Percentiles rank a stretch among this genome's conserved stretches.
phyloP scores from a whole-genome alignment of 2,888 invertebrate genomes.

The Choreutis nemorana region DNA sequence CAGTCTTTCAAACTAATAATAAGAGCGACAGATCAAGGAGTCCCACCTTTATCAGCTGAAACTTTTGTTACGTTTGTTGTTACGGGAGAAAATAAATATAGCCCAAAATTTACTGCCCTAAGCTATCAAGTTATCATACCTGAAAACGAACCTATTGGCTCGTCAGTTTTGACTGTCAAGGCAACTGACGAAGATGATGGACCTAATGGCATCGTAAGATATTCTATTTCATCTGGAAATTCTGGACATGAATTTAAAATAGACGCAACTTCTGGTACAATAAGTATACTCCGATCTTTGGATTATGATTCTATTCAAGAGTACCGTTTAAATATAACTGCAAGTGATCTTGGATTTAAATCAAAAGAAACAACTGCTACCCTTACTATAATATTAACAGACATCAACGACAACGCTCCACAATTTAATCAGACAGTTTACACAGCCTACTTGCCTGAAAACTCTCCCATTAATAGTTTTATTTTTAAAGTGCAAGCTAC shows the following conservation, averaged over 20 bases:
- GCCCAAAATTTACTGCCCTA: constrained; percentile 83
- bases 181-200: constrained; percentile 88
- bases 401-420: constrained; percentile 94
- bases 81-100: constrained; percentile 83
- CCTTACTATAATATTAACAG: constrained; percentile 85
- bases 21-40: constrained; percentile 85
- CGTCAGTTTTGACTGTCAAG: constrained; percentile 82
- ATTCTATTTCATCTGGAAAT: constrained; percentile 85
- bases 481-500: constrained; percentile 79
- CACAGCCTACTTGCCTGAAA: constrained; percentile 83
- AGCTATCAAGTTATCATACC: constrained; percentile 91
- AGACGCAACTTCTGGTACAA: constrained; percentile 77
- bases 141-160: constrained; percentile 88
- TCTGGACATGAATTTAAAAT: constrained; percentile 82
- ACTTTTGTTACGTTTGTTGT: constrained; percentile 77
- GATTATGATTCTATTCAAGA: constrained; percentile 89
- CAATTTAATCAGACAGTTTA: constrained; percentile 80
- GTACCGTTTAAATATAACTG: constrained; percentile 87
- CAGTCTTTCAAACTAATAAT: constrained; percentile 74
- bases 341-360: constrained; percentile 85
- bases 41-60: constrained; percentile 84
- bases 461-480: constrained; percentile 76
- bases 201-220: constrained; percentile 88
- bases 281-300: constrained; percentile 79
- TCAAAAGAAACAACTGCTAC: constrained; percentile 79